Conservation (phyloP, 2,113 vertebrate species). For the Cebidichthys violaceus region DNA sequence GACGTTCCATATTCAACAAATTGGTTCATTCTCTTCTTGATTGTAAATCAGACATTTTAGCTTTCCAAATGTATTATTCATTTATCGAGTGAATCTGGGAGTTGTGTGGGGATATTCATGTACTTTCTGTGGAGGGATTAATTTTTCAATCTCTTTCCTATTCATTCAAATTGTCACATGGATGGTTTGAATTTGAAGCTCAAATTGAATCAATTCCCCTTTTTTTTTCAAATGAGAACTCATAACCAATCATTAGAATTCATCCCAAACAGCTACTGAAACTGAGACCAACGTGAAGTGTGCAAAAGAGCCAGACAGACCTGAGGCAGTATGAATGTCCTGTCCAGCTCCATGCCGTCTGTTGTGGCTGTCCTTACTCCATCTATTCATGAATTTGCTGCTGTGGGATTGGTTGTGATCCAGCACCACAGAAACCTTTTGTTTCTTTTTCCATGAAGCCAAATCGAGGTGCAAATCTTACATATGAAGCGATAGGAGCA, state of each 20-base stretch:
- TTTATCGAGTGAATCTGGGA: constrained; percentile 20
- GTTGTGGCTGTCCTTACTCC: constrained; percentile 5
- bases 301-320: constrained; percentile 62
- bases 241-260: constrained; percentile 21
- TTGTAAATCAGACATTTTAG: constrained; percentile 17
- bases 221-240: constrained; percentile 28
- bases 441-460: constrained; percentile 8
- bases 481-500: constrained; percentile 15
- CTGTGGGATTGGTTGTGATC: constrained; percentile 21
- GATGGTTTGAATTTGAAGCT: constrained; percentile 45
- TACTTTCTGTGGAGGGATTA: constrained; percentile 20
- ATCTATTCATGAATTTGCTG: constrained; percentile 7
- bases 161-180: constrained; percentile 48
- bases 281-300: constrained; percentile 32
- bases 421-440: constrained; percentile 24
- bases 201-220: constrained; percentile 46
- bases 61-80: constrained; percentile 15
- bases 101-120: constrained; percentile 21
- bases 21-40: constrained; percentile 9
- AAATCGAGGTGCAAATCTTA: constrained; percentile 30
- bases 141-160: constrained; percentile 41
- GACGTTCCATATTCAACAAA: neutral
- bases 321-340: constrained; percentile 73
- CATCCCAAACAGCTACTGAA: constrained; percentile 42
- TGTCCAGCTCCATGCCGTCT: constrained; percentile 56